Percentiles rank a stretch among this genome's conserved stretches.
phyloP scores from a whole-genome alignment of 2,113 vertebrate species.

The Platichthys flesus region DNA sequence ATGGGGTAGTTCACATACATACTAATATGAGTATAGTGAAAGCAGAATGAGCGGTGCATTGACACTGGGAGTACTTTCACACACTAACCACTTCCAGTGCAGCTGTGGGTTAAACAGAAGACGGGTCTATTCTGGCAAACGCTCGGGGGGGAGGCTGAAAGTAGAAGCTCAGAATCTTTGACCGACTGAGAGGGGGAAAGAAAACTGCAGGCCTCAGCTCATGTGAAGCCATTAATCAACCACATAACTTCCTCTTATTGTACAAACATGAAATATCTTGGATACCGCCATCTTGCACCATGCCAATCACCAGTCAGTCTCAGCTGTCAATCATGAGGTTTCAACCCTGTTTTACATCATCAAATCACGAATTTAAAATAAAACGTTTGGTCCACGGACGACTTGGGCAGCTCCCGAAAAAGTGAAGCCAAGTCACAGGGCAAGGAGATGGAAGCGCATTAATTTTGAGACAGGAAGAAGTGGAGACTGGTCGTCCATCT shows the following conservation, averaged over 20 bases:
- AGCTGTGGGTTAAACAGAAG: not conserved
- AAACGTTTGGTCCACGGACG: not conserved
- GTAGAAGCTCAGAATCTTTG: conserved; percentile 21
- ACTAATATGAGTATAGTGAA: not conserved
- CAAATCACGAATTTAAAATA: no score
- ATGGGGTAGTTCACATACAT: not conserved
- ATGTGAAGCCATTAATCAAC: conserved; percentile 13
- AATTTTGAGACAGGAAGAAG: no score
- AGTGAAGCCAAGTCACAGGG: no score
- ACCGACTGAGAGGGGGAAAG: not conserved
- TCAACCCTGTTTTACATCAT: no score
- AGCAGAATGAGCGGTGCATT: no score
- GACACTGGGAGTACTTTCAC: not conserved
- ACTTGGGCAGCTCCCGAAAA: not conserved
- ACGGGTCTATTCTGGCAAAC: not conserved
- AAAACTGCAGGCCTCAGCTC: conserved; percentile 19
- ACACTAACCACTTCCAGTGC: not conserved
- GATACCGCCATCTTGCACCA: no score
- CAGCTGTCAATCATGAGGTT: no score
- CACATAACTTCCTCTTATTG: no score
- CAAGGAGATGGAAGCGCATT: no score
- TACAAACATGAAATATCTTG: not conserved
- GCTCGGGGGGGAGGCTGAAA: conserved; percentile 3
- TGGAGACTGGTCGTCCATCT: not conserved
- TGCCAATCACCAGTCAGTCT: no score